Conservation (phyloP, 2,888 invertebrate species). For the Aporophyla nigra region DNA sequence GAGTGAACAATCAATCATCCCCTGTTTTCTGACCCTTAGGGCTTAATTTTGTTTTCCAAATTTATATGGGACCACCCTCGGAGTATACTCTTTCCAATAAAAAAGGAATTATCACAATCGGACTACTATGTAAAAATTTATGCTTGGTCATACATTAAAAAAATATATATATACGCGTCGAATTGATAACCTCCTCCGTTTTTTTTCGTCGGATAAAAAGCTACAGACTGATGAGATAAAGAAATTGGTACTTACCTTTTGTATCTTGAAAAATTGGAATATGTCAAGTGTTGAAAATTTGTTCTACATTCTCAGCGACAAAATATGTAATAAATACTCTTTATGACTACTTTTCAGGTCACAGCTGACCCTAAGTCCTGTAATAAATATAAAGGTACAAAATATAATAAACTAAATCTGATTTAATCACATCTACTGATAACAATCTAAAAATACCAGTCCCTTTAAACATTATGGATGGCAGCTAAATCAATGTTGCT, state of each 20-base stretch:
- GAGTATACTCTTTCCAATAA: too few species aligned
- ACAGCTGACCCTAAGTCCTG: constrained; percentile 4
- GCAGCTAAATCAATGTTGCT: constrained; percentile 62
- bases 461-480: constrained; percentile 58
- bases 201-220: too few species aligned
- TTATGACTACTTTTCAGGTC: constrained; percentile 2
- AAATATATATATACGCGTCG: too few species aligned
- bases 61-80: too few species aligned
- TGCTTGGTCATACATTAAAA: too few species aligned
- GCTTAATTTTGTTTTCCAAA: too few species aligned
- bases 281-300: not conserved
- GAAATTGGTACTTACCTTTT: not conserved
- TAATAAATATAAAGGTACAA: constrained; percentile 32
- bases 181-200: too few species aligned
- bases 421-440: constrained; percentile 45
- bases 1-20: too few species aligned
- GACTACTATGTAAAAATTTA: too few species aligned
- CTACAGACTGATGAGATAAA: not conserved
- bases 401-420: constrained; percentile 30
- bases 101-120: too few species aligned
- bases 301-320: not conserved
- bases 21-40: too few species aligned
- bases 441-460: constrained; percentile 52
- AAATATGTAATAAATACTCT: not conserved
- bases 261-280: too few species aligned